Percentiles rank a stretch among this genome's conserved stretches.
phyloP scores from a whole-genome alignment of 2,113 vertebrate genomes.

The Nasalis larvatus region DNA sequence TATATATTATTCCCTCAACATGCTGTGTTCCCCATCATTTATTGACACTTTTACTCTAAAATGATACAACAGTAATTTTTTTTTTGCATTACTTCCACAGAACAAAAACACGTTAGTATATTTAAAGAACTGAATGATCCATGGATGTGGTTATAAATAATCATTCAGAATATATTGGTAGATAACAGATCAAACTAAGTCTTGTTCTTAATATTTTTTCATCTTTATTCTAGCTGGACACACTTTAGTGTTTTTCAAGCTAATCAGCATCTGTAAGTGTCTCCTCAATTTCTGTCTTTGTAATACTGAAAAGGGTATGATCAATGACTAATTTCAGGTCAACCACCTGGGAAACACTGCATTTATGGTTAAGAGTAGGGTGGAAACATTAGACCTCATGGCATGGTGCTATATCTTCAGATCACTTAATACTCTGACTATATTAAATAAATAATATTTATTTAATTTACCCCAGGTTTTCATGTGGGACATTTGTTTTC shows the following conservation, averaged over 20 bases:
- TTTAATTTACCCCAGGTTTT: not conserved
- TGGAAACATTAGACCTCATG: not conserved
- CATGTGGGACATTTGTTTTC: not conserved
- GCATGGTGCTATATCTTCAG: not conserved
- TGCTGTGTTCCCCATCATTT: not conserved
- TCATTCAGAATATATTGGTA: not conserved
- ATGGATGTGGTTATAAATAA: not conserved
- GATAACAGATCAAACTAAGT: not conserved
- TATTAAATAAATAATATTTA: not conserved
- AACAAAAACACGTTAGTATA: not conserved
- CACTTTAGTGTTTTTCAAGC: not conserved
- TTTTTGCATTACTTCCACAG: not conserved
- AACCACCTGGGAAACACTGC: not conserved
- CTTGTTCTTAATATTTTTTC: not conserved
- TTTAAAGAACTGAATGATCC: not conserved
- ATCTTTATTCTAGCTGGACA: not conserved
- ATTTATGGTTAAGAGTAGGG: not conserved
- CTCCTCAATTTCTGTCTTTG: not conserved
- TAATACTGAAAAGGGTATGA: not conserved
- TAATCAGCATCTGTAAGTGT: not conserved
- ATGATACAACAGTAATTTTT: not conserved
- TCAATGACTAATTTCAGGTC: not conserved
- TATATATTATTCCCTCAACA: not conserved
- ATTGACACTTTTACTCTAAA: not conserved
- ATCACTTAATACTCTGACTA: not conserved